phyloP scores from a whole-genome alignment of 37 sponge, comb jelly and placozoan species.

The Spongia lamella region DNA sequence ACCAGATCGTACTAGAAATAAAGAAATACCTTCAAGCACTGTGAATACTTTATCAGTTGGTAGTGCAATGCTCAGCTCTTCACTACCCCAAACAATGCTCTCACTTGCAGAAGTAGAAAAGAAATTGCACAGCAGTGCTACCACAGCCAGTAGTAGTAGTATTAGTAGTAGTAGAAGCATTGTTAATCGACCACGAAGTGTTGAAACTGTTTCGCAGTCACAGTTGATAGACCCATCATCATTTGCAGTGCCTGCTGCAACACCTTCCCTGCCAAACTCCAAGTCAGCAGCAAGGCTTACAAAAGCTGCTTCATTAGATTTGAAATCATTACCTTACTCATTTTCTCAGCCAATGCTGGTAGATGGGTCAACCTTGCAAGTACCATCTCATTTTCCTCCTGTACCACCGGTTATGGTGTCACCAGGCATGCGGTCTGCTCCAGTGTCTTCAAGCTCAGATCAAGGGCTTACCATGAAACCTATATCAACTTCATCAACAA shows the following conservation, averaged over 20 bases:
- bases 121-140: conserved; percentile 22
- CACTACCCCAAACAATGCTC: conserved; percentile 17
- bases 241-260: too few species aligned
- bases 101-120: conserved; percentile 50
- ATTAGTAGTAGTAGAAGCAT: not conserved
- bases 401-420: conserved; percentile 64
- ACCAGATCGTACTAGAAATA: too few species aligned
- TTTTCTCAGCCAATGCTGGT: conserved; percentile 48
- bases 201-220: too few species aligned
- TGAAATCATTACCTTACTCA: not conserved
- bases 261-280: not conserved
- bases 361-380: not conserved
- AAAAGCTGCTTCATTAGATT: not conserved
- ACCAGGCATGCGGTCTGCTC: conserved; percentile 60
- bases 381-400: conserved; percentile 24
- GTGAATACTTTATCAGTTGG: not conserved
- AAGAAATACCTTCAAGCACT: not conserved
- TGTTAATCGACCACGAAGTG: too few species aligned
- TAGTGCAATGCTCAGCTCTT: not conserved
- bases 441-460: conserved; percentile 2
- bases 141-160: not conserved
- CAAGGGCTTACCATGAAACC: too few species aligned
- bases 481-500: too few species aligned
- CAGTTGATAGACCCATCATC: too few species aligned
- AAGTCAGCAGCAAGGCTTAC: not conserved